phyloP scores from a whole-genome alignment of 2,113 vertebrate species.

The Manacus vitellinus region DNA sequence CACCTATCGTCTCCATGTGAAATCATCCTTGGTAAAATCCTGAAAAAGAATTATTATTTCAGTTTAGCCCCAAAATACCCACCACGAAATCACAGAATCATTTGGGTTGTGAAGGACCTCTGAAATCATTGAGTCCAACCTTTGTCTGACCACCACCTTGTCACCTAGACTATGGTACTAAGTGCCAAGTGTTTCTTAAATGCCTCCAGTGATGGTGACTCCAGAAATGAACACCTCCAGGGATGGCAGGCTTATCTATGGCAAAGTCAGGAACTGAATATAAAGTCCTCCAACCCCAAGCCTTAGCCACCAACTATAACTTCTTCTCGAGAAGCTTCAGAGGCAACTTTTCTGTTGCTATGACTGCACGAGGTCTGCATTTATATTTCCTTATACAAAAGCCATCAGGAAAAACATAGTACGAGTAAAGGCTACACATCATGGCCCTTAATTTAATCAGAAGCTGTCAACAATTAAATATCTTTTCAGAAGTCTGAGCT shows the following conservation, averaged over 20 bases:
- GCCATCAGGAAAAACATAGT: not conserved
- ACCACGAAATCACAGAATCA: not conserved
- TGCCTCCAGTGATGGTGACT: not conserved
- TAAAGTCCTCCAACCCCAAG: not conserved
- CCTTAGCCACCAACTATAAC: not conserved
- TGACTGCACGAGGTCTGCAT: not conserved
- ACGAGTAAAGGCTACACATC: not conserved
- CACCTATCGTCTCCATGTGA: not conserved
- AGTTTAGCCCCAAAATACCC: not conserved
- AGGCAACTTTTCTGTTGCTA: not conserved
- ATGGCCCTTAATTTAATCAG: not conserved
- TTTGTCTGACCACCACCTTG: not conserved
- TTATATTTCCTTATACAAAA: not conserved
- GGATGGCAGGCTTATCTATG: not conserved
- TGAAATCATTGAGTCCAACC: not conserved
- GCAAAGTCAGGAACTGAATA: not conserved
- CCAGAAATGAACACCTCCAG: not conserved
- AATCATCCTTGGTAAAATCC: not conserved
- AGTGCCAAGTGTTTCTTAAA: not conserved
- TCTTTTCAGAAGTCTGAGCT: not conserved
- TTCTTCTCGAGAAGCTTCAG: not conserved
- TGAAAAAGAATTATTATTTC: not conserved
- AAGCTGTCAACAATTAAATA: not conserved
- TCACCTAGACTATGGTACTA: not conserved
- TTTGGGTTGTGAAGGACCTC: not conserved